Evolutionary conservation across 2,888 invertebrate genomes (phyloP), one percentile per base, ranked within the genome.

Genomic region (Crossocerus cetratus): DNA sequence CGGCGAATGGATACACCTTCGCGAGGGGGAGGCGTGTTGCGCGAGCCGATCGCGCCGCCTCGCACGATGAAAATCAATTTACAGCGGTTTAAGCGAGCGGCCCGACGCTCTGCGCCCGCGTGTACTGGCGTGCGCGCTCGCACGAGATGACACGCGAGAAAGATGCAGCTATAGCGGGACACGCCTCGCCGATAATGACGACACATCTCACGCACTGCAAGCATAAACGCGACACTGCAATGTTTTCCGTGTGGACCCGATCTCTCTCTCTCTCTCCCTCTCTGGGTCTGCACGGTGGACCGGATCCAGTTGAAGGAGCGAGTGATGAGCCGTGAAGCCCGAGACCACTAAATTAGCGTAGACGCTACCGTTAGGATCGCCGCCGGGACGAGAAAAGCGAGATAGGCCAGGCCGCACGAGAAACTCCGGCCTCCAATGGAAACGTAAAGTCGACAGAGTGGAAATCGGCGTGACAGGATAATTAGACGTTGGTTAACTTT

Each of bases 401-500:
- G 32, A 32, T 8, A 2, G 2, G 2, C 3, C 8, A 32, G 45
- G n/a, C 13, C 3, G 45, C 1, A 45, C 11, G 45, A 14, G 32
- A 16, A 11, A 16, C 14, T 16, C 49, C 1, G 5, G 14, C 3
- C 14, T 18, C n/a, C 42, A 8, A 4, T 11, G 60, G 53, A 18
- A 32, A 61, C 16, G 49, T 20, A 49, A 59, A 32, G 63, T 64
- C 67, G 72, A 72, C 45, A 18, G 11, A n/a, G 62, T 54, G 23
- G 43, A 42, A 13, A n/a, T 43, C 18, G 59, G 18, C 18, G 18
- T 56, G 63, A 60, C 68, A 54, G 65, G 69, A 58, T 71, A 61
- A 70, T 61, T 62, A 69, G 78, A 72, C 74, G 71, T 32, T 59
- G 42, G 74, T 71, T 71, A 58, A 18, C 32, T 49, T 22, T 20